Evolutionary conservation across 2,113 vertebrate genomes (phyloP).

Genomic region (Nycticryphes semicollaris): DNA sequence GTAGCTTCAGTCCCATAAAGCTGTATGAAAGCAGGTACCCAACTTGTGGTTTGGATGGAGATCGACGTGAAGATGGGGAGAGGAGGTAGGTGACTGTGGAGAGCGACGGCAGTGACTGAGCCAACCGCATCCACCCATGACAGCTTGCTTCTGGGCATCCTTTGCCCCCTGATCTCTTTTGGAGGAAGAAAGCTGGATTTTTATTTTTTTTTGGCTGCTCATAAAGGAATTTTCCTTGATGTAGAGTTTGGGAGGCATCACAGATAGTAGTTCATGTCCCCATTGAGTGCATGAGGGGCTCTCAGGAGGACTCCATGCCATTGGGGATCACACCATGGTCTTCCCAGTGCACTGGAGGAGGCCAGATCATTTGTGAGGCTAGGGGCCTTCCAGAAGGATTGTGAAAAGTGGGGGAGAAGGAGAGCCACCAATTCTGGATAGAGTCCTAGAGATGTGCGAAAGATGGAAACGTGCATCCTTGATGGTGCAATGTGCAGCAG

Average conservation of each 20-base stretch:
- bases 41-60: rapidly evolving
- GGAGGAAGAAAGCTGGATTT: neutral
- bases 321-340: rapidly evolving
- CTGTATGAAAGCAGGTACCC: neutral
- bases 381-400: neutral
- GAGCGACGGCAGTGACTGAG: neutral
- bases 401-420: neutral
- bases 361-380: neutral
- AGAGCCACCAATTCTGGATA: rapidly evolving
- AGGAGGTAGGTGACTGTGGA: neutral
- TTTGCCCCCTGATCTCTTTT: neutral
- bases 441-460: neutral
- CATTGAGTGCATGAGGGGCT: no score
- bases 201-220: neutral
- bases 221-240: neutral
- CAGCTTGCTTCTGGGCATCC: neutral
- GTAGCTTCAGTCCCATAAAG: neutral
- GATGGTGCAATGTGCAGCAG: rapidly evolving
- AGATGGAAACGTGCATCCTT: neutral
- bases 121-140: neutral
- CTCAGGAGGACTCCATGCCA: rapidly evolving
- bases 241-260: neutral
- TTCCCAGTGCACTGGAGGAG: rapidly evolving
- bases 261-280: rapidly evolving
- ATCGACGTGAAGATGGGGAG: rapidly evolving